These are phyloP conservation scores for Oncopeltus fasciatus DNA, from an alignment of 1,140 invertebrate genomes.

Conservation along the genomic window DNA sequence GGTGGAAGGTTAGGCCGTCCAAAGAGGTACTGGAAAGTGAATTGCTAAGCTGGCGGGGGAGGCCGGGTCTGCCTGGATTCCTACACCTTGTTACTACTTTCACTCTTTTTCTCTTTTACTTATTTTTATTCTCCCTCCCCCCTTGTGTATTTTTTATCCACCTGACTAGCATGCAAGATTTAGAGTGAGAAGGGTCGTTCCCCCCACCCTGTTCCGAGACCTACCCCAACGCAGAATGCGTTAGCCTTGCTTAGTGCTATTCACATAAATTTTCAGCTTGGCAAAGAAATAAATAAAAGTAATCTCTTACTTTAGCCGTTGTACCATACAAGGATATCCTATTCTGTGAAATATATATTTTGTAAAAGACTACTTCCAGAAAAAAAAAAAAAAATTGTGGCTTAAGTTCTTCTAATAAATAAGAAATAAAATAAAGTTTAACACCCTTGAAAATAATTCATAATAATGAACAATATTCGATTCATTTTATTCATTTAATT, in stretches of 20 bases:
- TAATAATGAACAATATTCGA: no score
- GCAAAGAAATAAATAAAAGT: not conserved
- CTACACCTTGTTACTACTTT: not conserved
- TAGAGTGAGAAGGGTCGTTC: not conserved
- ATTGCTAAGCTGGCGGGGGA: not conserved
- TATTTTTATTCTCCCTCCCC: no score
- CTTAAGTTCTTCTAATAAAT: not conserved
- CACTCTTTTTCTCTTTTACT: no score
- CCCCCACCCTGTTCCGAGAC: not conserved
- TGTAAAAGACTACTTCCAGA: not conserved
- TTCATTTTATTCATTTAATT: no score
- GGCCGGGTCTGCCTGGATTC: not conserved
- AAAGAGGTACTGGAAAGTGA: not conserved
- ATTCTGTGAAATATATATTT: not conserved
- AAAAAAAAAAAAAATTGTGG: not conserved
- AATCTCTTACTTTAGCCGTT: not conserved
- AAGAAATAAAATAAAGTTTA: no score
- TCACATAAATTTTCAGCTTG: not conserved
- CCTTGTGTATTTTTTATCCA: no score
- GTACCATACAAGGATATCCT: not conserved
- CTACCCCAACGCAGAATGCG: not conserved
- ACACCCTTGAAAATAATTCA: no score
- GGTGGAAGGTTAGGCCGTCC: not conserved
- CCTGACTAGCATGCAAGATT: no score
- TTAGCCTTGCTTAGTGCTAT: not conserved